Evolutionary conservation across 2,797 vertebrate genomes (phyloP).

Genomic region (Brachymystax lenok): DNA sequence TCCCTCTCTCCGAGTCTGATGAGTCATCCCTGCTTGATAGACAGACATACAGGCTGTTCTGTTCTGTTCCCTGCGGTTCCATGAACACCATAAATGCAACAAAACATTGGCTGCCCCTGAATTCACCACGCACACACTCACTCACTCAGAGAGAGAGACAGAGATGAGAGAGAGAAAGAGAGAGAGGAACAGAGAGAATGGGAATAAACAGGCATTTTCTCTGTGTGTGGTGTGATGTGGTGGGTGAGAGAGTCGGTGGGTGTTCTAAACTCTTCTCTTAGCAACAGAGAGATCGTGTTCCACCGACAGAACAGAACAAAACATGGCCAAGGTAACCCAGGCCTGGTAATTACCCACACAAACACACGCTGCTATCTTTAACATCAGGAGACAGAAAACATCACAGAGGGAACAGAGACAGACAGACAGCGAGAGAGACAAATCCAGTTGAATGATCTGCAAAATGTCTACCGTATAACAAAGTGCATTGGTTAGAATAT

Average conservation of each 20-base stretch:
- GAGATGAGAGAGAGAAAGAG: constrained; percentile 27
- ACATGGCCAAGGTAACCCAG: constrained; percentile 14
- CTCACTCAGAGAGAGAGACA: too few relatives aligned
- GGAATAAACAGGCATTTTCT: background rate
- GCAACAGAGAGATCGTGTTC: constrained; percentile 35
- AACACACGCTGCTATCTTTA: background rate
- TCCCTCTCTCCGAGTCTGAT: constrained; percentile 26
- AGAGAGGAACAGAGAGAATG: background rate
- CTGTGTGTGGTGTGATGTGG: background rate
- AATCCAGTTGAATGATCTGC: background rate
- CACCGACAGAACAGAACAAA: background rate
- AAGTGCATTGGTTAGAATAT: background rate
- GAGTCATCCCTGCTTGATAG: constrained; percentile 58
- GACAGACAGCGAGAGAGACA: background rate
- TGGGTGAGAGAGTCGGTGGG: constrained; percentile 12
- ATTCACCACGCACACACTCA: constrained; percentile 15
- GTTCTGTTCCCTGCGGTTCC: constrained; percentile 51
- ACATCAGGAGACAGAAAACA: background rate
- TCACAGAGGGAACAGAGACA: background rate
- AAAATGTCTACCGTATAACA: background rate
- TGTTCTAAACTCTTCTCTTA: constrained; percentile 38
- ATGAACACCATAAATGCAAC: constrained; percentile 50
- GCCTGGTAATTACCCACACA: constrained; percentile 7
- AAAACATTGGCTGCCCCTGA: constrained; percentile 31
- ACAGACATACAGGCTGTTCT: constrained; percentile 48